These are phyloP conservation scores for Siderastrea siderea DNA, from an alignment of 92 coral and sea anemone species.

Conservation along the genomic window DNA sequence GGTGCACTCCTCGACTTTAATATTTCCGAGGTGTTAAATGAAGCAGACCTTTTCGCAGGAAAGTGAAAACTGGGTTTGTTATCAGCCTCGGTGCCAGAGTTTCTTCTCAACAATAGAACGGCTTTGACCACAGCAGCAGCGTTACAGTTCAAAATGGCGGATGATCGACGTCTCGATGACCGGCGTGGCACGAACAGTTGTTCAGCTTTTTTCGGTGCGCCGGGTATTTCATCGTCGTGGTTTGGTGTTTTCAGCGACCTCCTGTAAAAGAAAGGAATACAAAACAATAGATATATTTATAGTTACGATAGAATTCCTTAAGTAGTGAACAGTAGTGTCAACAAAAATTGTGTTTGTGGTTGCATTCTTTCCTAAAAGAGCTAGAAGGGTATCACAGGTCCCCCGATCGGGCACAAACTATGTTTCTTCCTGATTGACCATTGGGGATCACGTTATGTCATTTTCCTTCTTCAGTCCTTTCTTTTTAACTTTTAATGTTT, in stretches of 20 bases:
- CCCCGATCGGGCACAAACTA: too few relatives aligned
- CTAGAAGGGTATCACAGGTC: too few relatives aligned
- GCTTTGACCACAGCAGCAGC: slow-evolving; percentile 93
- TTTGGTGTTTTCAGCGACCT: slow-evolving; percentile 11
- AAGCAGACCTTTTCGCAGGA: not conserved
- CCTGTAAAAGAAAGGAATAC: not conserved
- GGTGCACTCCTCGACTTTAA: slow-evolving; percentile 59
- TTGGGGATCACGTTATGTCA: too few relatives aligned
- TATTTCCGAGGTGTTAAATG: not conserved
- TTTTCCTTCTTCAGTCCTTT: too few relatives aligned
- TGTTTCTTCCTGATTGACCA: too few relatives aligned
- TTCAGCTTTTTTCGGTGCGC: slow-evolving; percentile 75
- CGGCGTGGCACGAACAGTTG: slow-evolving; percentile 83
- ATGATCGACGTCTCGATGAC: slow-evolving; percentile 80
- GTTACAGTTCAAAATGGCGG: slow-evolving; percentile 80
- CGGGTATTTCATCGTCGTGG: slow-evolving; percentile 69
- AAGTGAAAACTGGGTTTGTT: not conserved
- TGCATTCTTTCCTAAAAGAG: too few relatives aligned
- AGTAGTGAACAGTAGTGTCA: too few relatives aligned
- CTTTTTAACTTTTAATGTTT: too few relatives aligned
- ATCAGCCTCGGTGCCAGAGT: not conserved
- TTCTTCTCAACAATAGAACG: slow-evolving; percentile 77
- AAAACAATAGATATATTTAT: too few relatives aligned
- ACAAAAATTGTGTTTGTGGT: too few relatives aligned
- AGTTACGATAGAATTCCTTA: too few relatives aligned